These are phyloP conservation scores for Apis mellifera DNA, from an alignment of 1,140 invertebrate genomes.

Conservation along the genomic window DNA sequence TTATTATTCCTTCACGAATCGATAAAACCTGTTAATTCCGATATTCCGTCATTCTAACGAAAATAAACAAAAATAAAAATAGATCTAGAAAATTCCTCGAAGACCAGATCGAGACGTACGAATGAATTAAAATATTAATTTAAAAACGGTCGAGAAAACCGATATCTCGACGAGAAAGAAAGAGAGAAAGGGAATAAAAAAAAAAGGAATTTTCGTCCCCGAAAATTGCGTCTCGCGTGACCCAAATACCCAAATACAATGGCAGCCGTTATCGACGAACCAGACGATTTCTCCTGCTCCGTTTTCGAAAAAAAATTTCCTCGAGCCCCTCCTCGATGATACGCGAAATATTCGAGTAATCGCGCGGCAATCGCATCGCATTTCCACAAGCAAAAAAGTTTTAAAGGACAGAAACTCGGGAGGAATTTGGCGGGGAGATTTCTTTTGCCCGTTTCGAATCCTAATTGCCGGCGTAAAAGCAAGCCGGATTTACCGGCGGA, in stretches of 20 bases:
- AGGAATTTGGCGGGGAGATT: conserved; percentile 35
- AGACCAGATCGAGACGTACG: no score
- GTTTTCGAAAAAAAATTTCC: not conserved
- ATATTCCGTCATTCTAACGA: no score
- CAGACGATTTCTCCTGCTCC: no score
- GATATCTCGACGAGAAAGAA: not conserved
- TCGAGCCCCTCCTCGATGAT: no score
- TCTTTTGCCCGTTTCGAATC: conserved; percentile 31
- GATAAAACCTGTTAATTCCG: no score
- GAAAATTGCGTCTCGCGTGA: not conserved
- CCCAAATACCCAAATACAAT: not conserved
- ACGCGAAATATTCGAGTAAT: not conserved
- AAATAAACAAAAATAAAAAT: no score
- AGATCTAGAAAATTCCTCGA: no score
- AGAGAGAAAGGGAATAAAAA: no score
- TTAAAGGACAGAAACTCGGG: conserved; percentile 18
- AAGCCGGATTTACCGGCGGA: conserved; percentile 3
- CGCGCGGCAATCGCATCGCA: not conserved
- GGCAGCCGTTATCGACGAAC: no score
- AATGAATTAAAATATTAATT: not conserved
- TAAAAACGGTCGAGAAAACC: not conserved
- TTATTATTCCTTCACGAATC: no score
- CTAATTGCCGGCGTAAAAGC: conserved; percentile 23
- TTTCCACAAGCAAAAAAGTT: conserved; percentile 9
- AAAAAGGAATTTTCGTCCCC: no score